phyloP scores from a whole-genome alignment of 1,140 invertebrate species.

The Drosophila sp. region DNA sequence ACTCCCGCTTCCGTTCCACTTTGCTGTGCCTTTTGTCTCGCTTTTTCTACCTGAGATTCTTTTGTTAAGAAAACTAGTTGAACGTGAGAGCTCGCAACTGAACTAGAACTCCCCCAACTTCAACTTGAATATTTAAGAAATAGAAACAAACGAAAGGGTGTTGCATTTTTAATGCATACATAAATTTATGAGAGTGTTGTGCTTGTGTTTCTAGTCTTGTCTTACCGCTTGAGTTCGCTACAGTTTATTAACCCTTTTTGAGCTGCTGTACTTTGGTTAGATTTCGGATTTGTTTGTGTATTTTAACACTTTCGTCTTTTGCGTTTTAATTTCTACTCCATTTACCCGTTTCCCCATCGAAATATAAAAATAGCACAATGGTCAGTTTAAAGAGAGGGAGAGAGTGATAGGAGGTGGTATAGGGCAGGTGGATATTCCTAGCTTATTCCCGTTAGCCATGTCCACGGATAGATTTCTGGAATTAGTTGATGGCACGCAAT shows the following conservation, averaged over 20 bases:
- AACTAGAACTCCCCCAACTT: constrained; percentile 9
- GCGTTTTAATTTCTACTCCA: constrained; percentile 39
- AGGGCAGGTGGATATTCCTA: constrained; percentile 27
- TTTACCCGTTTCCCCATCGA: not conserved
- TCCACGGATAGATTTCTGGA: constrained; percentile 62
- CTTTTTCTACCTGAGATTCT: constrained; percentile 39
- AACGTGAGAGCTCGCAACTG: constrained; percentile 1
- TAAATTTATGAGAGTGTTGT: constrained; percentile 3
- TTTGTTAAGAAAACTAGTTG: constrained; percentile 32
- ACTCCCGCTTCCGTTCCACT: constrained; percentile 72
- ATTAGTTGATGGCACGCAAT: constrained; percentile 67
- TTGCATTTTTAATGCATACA: constrained; percentile 4
- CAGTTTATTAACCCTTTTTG: constrained; percentile 66
- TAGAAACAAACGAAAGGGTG: constrained; percentile 34
- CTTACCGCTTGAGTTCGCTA: constrained; percentile 59
- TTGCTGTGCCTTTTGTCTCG: constrained; percentile 62
- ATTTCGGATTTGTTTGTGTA: constrained; percentile 11
- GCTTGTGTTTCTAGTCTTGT: constrained; percentile 19
- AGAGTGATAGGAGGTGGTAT: not conserved
- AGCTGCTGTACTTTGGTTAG: constrained; percentile 11
- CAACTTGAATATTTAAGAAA: constrained; percentile 15
- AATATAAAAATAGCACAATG: constrained; percentile 30
- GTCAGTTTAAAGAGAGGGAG: not conserved
- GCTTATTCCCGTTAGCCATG: constrained; percentile 54
- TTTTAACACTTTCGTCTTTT: constrained; percentile 58